phyloP scores from a whole-genome alignment of 2,888 invertebrate genomes.

The Leucoma salicis region DNA sequence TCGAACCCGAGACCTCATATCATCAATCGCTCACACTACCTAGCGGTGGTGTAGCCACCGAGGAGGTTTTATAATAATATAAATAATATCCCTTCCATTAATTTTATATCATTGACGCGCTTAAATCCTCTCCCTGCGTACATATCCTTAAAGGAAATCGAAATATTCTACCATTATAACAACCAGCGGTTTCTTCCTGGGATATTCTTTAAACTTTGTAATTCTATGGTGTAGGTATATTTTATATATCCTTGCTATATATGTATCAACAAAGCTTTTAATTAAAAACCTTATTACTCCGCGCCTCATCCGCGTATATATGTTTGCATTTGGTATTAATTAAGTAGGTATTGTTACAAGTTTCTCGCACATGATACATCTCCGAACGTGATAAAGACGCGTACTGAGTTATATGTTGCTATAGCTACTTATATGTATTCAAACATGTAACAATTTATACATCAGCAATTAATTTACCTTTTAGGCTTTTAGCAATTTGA shows the following conservation, averaged over 20 bases:
- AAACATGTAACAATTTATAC: too few relatives aligned
- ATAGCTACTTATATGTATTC: too few relatives aligned
- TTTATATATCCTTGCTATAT: constrained; percentile 16
- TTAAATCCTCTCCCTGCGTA: constrained; percentile 29
- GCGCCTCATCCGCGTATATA: constrained; percentile 24
- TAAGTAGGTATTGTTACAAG: constrained; percentile 20
- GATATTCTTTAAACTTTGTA: constrained; percentile 37
- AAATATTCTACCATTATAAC: constrained; percentile 47
- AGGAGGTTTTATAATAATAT: too few relatives aligned
- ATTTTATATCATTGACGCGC: constrained; percentile 27
- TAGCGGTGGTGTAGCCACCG: too few relatives aligned
- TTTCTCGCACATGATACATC: constrained; percentile 11
- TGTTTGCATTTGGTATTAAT: constrained; percentile 27
- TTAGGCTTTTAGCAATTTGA: too few relatives aligned
- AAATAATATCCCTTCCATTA: constrained; percentile 29
- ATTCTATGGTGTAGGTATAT: constrained; percentile 18
- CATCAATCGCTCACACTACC: too few relatives aligned
- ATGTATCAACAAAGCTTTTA: constrained; percentile 25
- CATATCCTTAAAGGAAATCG: constrained; percentile 46
- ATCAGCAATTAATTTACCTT: too few relatives aligned
- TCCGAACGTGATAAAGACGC: neutral
- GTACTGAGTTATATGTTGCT: too few relatives aligned
- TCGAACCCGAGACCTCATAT: too few relatives aligned
- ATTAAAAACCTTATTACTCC: constrained; percentile 33
- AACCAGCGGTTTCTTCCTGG: constrained; percentile 10